Base-by-base conservation (phyloP, 2,888 invertebrate species). In the Entomobrya proxima region DNA sequence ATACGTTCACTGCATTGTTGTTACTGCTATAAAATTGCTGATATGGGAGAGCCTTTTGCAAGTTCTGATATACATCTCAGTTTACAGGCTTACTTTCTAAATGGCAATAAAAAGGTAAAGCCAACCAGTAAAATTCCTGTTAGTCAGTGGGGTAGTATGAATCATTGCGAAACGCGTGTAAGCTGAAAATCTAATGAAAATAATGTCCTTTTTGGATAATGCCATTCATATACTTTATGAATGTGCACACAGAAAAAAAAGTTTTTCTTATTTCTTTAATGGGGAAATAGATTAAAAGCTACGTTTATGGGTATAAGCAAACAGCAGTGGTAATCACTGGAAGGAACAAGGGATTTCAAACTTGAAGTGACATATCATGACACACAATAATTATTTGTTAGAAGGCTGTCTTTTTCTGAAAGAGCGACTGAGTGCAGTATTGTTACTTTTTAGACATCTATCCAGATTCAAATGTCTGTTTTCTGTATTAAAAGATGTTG, bases 61-160 rank as follows among this genome's bases (percentile, higher is more conserved):
- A 40, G 67, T 67, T 21, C 40, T 40, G 67, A 67, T 24, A 27
- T 40, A 44, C 21, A 67, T 67, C 67, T 40, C 40, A 44, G 24
- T 67, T 67, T 67, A 40, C 67, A 37, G 67, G 40, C 44, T 40
- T 67, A 24, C 67, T 67, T 40, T 24, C 21, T 67, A 67, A 67
- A 67, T 67, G 67, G 67, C 67, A 67, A 67, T 67, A 67, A 67
- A n/a, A n/a, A 67, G 67, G 44, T 67, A 67, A 67, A 52, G 18
- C 32, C 30, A 4, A 61, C 3, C 58, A 30, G 58, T 32, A 61
- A 61, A 61, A 61, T 15, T 55, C 55, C 6, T 21, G 5, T 52
- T 21, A 55, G 55, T 44, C 55, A 55, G 1, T 55, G 9, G 7
- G 9, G n/a, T 9, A 13, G 13, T 9, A 24, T 9, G 21, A 24